A percentile compares a stretch with the other conserved stretches of the same genome.
Conservation (phyloP, 1,140 invertebrate species). For the Campoletis sonorensis region DNA sequence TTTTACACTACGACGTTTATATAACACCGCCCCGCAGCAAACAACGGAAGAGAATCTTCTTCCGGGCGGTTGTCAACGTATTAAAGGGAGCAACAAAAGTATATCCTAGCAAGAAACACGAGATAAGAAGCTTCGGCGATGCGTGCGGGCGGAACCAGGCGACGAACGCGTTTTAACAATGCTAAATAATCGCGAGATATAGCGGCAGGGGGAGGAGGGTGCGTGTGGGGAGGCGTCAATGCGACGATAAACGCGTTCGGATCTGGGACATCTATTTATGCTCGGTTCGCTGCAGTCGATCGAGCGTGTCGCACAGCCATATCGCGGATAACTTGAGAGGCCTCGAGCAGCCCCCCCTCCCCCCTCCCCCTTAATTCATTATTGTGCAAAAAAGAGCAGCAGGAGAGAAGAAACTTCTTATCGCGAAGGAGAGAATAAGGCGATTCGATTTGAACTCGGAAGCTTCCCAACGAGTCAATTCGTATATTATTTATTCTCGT, state of each 20-base stretch:
- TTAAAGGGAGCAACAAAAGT: too few relatives aligned
- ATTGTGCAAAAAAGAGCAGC: not conserved
- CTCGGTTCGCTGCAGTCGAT: slow-evolving; percentile 44
- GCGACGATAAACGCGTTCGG: slow-evolving; percentile 51
- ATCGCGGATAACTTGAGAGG: slow-evolving; percentile 33
- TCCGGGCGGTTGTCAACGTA: too few relatives aligned
- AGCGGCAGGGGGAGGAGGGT: not conserved
- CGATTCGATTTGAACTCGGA: too few relatives aligned
- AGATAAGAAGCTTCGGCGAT: not conserved
- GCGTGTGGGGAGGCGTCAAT: slow-evolving; percentile 47
- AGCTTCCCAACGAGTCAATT: not conserved
- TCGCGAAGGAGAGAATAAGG: not conserved
- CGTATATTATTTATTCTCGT: not conserved
- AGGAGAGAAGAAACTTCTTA: not conserved
- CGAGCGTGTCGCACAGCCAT: slow-evolving; percentile 38
- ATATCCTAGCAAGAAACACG: not conserved
- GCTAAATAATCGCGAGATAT: not conserved
- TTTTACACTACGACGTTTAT: too few relatives aligned
- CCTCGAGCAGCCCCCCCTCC: not conserved
- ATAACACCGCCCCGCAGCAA: not conserved
- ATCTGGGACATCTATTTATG: slow-evolving; percentile 55
- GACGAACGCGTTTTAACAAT: not conserved
- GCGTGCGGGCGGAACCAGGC: not conserved
- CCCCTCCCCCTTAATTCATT: not conserved
- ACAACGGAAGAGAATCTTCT: not conserved